Conservation (phyloP, 2,888 invertebrate species). For the Tolmerus cingulatus region DNA sequence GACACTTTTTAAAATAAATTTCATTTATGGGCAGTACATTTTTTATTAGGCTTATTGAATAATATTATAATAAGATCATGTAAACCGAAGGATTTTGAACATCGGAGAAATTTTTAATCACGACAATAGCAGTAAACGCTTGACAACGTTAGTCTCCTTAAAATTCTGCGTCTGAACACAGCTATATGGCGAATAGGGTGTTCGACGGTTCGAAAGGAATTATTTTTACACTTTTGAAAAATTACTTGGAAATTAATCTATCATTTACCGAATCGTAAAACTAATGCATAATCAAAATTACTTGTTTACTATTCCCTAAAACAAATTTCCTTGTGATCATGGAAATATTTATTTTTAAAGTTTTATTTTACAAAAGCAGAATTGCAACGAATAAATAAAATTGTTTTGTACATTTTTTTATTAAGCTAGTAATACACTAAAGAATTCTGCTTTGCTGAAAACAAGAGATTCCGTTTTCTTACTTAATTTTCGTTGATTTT, state of each 20-base stretch:
- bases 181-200: slow-evolving; percentile 59
- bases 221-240: background rate
- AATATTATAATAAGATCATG: background rate
- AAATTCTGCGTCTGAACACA: slow-evolving; percentile 31
- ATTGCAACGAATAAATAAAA: background rate
- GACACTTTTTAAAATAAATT: background rate
- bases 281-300: slow-evolving; percentile 18
- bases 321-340: background rate
- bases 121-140: slow-evolving; percentile 18
- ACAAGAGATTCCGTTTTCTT: background rate
- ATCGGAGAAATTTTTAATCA: background rate
- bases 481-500: background rate
- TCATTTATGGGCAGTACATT: background rate
- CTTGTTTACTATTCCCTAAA: slow-evolving; percentile 17
- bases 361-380: slow-evolving; percentile 19
- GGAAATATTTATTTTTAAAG: background rate
- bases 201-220: slow-evolving; percentile 54
- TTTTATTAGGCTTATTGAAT: background rate
- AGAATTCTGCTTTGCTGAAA: slow-evolving; percentile 30
- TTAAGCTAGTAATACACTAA: background rate
- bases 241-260: background rate
- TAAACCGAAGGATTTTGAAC: background rate
- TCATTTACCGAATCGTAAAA: slow-evolving; percentile 48
- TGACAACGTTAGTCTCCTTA: background rate
- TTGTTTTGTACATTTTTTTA: background rate